A percentile compares a stretch with the other conserved stretches of the same genome.
Conservation (phyloP, 2,113 vertebrate genomes). For the Pollimyrus isidori region DNA sequence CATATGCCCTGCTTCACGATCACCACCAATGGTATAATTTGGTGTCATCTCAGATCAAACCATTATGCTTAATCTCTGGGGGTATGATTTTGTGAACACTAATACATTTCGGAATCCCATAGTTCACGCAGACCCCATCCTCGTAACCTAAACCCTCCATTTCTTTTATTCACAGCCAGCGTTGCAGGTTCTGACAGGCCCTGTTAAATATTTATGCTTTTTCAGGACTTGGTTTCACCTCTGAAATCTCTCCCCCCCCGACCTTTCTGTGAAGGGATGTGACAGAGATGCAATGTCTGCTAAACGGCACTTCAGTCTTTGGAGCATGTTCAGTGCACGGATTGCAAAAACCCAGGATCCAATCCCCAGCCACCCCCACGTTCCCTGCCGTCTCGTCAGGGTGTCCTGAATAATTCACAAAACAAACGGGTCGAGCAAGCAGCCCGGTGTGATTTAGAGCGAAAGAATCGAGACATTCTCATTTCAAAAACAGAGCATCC, state of each 20-base stretch:
- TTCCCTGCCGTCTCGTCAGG: neutral
- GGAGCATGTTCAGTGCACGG: neutral
- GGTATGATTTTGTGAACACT: neutral
- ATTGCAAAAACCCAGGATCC: no score
- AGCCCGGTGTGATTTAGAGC: neutral
- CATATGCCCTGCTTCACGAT: neutral
- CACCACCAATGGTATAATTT: neutral
- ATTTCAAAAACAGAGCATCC: neutral
- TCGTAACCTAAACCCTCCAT: neutral
- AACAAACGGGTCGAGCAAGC: neutral
- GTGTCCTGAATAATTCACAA: neutral
- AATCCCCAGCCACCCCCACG: neutral
- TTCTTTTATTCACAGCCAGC: neutral
- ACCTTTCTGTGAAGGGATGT: neutral
- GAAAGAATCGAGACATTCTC: no score
- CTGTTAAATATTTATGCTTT: slow-evolving; percentile 6
- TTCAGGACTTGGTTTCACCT: neutral
- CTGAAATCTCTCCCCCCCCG: neutral
- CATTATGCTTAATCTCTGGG: neutral
- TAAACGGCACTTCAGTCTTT: neutral
- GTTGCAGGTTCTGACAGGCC: neutral
- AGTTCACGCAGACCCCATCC: neutral
- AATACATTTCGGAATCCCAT: neutral
- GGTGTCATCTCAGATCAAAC: neutral
- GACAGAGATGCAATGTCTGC: neutral